phyloP scores from a whole-genome alignment of 2,888 invertebrate species.

The Apamea crenata region DNA sequence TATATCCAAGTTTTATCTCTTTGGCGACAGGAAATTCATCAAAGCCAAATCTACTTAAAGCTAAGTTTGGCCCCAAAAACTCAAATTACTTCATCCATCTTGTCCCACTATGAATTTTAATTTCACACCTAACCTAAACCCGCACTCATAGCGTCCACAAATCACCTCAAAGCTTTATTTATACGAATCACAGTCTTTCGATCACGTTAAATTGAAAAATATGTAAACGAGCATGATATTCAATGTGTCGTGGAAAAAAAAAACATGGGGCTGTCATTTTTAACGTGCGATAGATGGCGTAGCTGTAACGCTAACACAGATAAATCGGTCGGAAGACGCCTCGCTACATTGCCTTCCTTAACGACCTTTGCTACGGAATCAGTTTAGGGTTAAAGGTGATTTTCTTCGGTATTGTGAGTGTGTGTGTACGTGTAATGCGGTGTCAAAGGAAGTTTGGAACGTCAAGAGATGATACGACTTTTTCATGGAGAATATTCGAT shows the following conservation, averaged over 20 bases:
- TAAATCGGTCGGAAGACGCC: conserved; percentile 87
- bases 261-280: conserved; percentile 87
- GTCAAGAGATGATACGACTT: conserved; percentile 68
- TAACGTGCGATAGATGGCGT: conserved; percentile 84
- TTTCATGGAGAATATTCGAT: conserved; percentile 52
- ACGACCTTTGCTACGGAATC: conserved; percentile 86
- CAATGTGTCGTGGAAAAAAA: conserved; percentile 83
- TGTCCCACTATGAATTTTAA: conserved; percentile 64
- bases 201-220: conserved; percentile 86
- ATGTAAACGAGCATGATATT: conserved; percentile 85
- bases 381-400: conserved; percentile 87
- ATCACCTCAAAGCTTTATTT: conserved; percentile 79
- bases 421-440: conserved; percentile 69
- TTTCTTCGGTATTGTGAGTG: conserved; percentile 74
- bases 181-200: conserved; percentile 74
- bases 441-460: conserved; percentile 71
- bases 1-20: background rate
- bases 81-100: conserved; percentile 40
- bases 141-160: conserved; percentile 67
- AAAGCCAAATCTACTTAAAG: background rate
- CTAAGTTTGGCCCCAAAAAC: conserved; percentile 18
- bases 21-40: background rate
- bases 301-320: conserved; percentile 78
- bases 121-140: conserved; percentile 62
- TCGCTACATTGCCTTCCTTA: conserved; percentile 88